A percentile compares a stretch with the other conserved stretches of the same genome.
Conservation (phyloP, 2,888 invertebrate genomes). For the Erpobdella octoculata region DNA sequence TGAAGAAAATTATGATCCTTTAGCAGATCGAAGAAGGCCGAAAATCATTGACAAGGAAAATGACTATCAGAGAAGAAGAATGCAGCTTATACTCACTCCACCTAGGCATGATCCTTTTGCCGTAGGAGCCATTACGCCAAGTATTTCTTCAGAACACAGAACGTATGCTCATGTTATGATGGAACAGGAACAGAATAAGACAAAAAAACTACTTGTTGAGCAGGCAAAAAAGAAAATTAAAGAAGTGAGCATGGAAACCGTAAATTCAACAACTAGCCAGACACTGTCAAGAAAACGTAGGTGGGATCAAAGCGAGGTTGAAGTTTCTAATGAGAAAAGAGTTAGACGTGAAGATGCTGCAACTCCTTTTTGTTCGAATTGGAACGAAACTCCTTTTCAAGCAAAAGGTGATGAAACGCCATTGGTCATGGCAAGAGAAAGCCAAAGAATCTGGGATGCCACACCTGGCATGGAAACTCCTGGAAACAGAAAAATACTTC, state of each 20-base stretch:
- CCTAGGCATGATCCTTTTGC: constrained; percentile 76
- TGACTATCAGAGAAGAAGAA: constrained; percentile 82
- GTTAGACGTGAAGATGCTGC: constrained; percentile 45
- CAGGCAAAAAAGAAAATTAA: constrained; percentile 86
- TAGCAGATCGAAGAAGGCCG: constrained; percentile 61
- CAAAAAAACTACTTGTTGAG: constrained; percentile 68
- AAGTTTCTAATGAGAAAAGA: constrained; percentile 41
- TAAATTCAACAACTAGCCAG: constrained; percentile 59
- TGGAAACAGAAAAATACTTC: constrained; percentile 54
- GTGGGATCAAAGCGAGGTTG: constrained; percentile 78
- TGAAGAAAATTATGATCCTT: constrained; percentile 37
- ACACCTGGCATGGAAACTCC: constrained; percentile 67
- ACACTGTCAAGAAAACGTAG: constrained; percentile 68
- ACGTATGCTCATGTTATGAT: constrained; percentile 95
- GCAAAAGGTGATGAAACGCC: too few species aligned
- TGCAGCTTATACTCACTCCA: constrained; percentile 74
- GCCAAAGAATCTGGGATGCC: constrained; percentile 95
- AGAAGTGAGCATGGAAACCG: constrained; percentile 75
- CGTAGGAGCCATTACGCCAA: constrained; percentile 87
- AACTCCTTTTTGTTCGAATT: constrained; percentile 59
- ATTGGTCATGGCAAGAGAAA: too few species aligned
- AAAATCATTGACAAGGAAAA: constrained; percentile 93
- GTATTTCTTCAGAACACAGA: constrained; percentile 69
- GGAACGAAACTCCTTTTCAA: constrained; percentile 88
- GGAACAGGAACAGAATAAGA: constrained; percentile 84